Base-by-base conservation (phyloP, 2,888 invertebrate genomes). In the Hetaerina titia region DNA sequence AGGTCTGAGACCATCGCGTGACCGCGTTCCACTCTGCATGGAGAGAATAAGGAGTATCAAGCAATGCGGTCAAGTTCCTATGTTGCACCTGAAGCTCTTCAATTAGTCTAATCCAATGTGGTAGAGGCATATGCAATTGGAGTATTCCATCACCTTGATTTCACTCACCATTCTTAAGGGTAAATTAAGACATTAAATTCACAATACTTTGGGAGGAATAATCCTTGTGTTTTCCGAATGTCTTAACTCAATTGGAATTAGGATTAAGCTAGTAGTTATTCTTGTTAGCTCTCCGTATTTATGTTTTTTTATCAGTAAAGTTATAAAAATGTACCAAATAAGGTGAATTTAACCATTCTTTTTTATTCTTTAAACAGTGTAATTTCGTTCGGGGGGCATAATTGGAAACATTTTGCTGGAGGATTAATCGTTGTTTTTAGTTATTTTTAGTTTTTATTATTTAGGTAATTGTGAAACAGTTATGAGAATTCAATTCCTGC, bases 1-100 rank as follows among this genome's bases (percentile, higher is more conserved):
- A 31, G 92, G 92, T 56, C 45, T 92, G 57, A 92, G 69, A 92
- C 92, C 31, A 92, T 92, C 74, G 92, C 92, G 92, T 92, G 92
- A 92, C 92, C n/a, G 2, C 31, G 45, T 63, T n/a, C 90, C 19
- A 45, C 19, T 69, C 56, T 69, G 92, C 92, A 92, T 69, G 56
- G 45, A 56, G 92, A 17, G 69, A 74, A 45, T 25, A 90, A 19
- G 56, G 69, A 31, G 22, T 69, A 56, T 69, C 45, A 74, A 92
- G 92, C 56, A 92, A 92, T 92, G 69, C 92, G 69, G 69, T 5
- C 69, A 92, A 92, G 69, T 92, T 45, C 92, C 92, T n/a, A 56
- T 92, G 74, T 64, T 92, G 92, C 92, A 9, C 92, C 15, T 9
- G 22, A 69, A 69, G 22, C 17, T 69, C 19, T 69, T 69, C 8